Percentiles rank a stretch among this genome's conserved stretches.
These are phyloP conservation scores for Lagria hirta DNA, from an alignment of 2,888 invertebrate genomes.

Conservation along the genomic window DNA sequence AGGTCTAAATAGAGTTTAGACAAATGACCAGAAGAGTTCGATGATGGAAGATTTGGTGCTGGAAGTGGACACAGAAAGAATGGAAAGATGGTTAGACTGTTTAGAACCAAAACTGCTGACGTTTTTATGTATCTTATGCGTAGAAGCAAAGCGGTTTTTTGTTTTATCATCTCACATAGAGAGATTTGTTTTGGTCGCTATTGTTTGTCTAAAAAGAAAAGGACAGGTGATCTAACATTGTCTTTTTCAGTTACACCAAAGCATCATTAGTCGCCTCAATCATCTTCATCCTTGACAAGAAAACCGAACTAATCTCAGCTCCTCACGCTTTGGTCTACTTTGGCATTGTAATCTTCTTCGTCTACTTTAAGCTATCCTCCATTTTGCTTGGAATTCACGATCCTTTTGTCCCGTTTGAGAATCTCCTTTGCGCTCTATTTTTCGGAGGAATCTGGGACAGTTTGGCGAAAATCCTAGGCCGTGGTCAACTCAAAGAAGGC, in stretches of 20 bases:
- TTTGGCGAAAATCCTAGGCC: constrained; percentile 82
- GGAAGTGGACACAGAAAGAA: no score
- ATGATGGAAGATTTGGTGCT: no score
- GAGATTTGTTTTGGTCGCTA: no score
- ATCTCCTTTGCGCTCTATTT: constrained; percentile 93
- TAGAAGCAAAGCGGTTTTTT: constrained; percentile 1
- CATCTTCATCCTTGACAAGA: constrained; percentile 95
- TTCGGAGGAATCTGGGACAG: constrained; percentile 99
- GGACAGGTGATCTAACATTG: no score
- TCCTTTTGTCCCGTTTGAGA: constrained; percentile 98
- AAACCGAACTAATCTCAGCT: constrained; percentile 93
- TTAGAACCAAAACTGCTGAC: no score
- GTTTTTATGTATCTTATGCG: no score
- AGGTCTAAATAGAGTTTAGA: no score
- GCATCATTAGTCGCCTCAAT: constrained; percentile 93
- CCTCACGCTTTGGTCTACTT: constrained; percentile 97
- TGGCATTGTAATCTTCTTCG: constrained; percentile 95
- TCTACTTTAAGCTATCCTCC: constrained; percentile 95
- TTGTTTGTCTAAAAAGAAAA: no score
- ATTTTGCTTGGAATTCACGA: constrained; percentile 96
- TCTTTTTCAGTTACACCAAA: constrained; percentile 83
- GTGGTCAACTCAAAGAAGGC: constrained; percentile 74
- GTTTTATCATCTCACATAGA: no score
- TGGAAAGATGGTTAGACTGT: no score
- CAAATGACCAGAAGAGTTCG: no score